These are phyloP conservation scores for Emydocephalus ijimae DNA, from an alignment of 2,113 vertebrate species.

Conservation along the genomic window DNA sequence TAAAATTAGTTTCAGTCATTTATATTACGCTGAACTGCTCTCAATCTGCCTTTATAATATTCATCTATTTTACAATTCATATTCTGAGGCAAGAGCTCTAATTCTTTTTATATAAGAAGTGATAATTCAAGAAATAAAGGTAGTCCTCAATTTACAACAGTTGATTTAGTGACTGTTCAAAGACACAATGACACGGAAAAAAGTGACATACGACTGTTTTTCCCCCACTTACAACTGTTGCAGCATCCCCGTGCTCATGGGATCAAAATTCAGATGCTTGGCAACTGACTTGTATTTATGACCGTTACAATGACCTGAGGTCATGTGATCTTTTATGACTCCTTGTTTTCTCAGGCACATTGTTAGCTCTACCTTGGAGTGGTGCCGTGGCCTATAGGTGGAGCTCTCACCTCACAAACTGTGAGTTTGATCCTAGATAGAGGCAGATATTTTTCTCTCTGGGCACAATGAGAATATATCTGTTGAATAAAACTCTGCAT, in stretches of 20 bases:
- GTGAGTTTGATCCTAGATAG: too few relatives aligned
- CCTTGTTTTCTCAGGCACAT: not conserved
- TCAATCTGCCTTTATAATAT: not conserved
- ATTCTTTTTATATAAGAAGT: not conserved
- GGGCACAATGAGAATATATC: too few relatives aligned
- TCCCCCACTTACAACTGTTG: not conserved
- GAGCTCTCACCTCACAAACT: too few relatives aligned
- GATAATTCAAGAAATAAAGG: not conserved
- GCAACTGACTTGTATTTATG: not conserved
- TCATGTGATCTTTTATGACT: not conserved
- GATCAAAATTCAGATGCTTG: not conserved
- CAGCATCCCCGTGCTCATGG: not conserved
- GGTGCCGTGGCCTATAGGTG: too few relatives aligned
- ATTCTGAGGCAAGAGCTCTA: not conserved
- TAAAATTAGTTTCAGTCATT: not conserved
- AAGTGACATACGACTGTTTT: not conserved
- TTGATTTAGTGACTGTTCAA: not conserved
- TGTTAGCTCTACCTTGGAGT: too few relatives aligned
- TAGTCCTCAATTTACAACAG: not conserved
- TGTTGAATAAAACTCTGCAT: too few relatives aligned
- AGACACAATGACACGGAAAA: not conserved
- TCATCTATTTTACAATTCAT: not conserved
- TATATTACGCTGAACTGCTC: not conserved
- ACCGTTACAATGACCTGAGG: not conserved
- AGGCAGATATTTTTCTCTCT: too few relatives aligned